These are phyloP conservation scores for Notocelia uddmanniana DNA, from an alignment of 2,888 invertebrate species.

Conservation along the genomic window DNA sequence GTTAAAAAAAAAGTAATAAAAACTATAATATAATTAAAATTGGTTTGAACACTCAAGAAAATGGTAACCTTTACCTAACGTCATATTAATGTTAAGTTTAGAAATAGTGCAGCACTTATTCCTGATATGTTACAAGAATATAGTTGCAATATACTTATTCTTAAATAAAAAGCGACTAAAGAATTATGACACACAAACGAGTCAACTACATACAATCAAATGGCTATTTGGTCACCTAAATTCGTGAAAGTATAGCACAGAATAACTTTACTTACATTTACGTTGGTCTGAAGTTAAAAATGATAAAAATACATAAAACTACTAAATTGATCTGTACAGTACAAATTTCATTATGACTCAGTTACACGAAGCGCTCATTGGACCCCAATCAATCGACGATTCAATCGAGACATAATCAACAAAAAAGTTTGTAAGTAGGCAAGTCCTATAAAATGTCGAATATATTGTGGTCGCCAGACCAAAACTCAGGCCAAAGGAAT, in stretches of 20 bases:
- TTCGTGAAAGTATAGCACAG: slow-evolving; percentile 40
- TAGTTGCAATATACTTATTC: slow-evolving; percentile 15
- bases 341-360: not conserved
- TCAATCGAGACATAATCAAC: not conserved
- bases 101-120: slow-evolving; percentile 1
- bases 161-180: slow-evolving; percentile 42
- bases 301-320: not conserved
- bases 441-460: too few species aligned
- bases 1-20: slow-evolving; percentile 44
- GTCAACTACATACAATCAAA: slow-evolving; percentile 34
- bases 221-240: slow-evolving; percentile 44
- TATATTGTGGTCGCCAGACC: too few species aligned
- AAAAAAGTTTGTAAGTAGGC: not conserved
- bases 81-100: slow-evolving; percentile 47
- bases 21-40: slow-evolving; percentile 46
- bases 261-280: slow-evolving; percentile 2
- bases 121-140: not conserved
- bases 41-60: slow-evolving; percentile 57
- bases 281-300: not conserved
- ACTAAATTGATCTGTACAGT: not conserved
- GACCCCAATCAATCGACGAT: too few species aligned
- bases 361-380: too few species aligned
- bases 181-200: slow-evolving; percentile 47
- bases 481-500: too few species aligned
- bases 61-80: slow-evolving; percentile 56